Percentiles rank a stretch among this genome's conserved stretches.
Evolutionary conservation across 1,140 invertebrate genomes (phyloP).

Genomic region (Philotrypesis tridentata): DNA sequence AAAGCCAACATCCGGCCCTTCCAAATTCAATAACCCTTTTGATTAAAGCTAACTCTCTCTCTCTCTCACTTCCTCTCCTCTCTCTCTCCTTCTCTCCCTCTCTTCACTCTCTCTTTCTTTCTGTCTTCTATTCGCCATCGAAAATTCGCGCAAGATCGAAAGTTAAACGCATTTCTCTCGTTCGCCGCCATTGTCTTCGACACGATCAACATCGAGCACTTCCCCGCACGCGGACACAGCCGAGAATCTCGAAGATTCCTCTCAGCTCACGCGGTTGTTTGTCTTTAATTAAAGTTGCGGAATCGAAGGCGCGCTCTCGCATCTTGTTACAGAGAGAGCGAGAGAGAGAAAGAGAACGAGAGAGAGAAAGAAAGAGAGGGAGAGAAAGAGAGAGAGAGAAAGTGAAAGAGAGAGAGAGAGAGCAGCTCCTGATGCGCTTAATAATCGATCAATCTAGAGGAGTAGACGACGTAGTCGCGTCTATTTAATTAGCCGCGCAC

Average conservation of each 20-base stretch:
- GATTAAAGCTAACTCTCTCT: background rate
- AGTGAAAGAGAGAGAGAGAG: no score
- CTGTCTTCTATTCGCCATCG: no score
- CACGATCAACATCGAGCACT: conserved; percentile 23
- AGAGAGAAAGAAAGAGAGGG: no score
- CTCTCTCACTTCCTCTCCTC: no score
- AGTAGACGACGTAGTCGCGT: conserved; percentile 5
- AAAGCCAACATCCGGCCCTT: background rate
- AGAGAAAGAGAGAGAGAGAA: no score
- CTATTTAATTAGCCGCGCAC: conserved; percentile 66
- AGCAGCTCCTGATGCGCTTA: conserved; percentile 63
- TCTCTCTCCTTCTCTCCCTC: no score
- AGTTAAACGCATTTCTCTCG: conserved; percentile 21
- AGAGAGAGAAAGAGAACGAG: no score
- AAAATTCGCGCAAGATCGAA: conserved; percentile 23
- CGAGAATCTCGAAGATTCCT: conserved; percentile 1
- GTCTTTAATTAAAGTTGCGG: conserved; percentile 71
- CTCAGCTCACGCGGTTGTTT: conserved; percentile 60
- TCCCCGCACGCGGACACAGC: background rate
- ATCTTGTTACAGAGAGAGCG: conserved; percentile 47
- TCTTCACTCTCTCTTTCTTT: no score
- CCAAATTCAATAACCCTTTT: background rate
- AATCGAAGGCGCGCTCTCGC: conserved; percentile 53
- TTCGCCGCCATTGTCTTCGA: background rate
- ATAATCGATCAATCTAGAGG: conserved; percentile 68